Conservation (phyloP, 2,888 invertebrate species). For the Philonicus albiceps region DNA sequence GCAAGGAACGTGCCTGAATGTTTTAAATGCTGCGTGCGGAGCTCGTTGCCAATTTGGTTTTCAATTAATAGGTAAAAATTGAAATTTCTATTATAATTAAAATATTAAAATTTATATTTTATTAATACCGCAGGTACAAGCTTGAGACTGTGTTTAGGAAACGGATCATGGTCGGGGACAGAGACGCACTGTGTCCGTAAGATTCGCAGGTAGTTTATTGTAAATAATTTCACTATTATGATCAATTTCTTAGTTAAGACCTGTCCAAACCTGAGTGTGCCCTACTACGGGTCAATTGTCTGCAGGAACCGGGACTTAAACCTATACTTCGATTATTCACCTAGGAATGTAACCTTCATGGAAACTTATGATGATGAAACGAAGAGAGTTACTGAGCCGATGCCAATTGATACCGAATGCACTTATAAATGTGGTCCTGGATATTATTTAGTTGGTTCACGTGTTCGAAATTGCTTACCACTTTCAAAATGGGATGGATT, state of each 20-base stretch:
- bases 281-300: constrained; percentile 67
- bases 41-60: constrained; percentile 73
- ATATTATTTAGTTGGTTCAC: constrained; percentile 70
- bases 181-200: constrained; percentile 70
- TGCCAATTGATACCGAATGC: constrained; percentile 72
- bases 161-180: constrained; percentile 74
- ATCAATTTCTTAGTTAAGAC: constrained; percentile 66
- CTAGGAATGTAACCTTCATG: constrained; percentile 53
- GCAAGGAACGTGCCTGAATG: constrained; percentile 68
- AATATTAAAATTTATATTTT: background rate
- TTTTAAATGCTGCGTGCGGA: constrained; percentile 76
- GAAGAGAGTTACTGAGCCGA: constrained; percentile 52
- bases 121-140: constrained; percentile 57
- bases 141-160: constrained; percentile 70
- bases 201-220: constrained; percentile 49
- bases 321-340: constrained; percentile 51
- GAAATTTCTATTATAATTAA: background rate
- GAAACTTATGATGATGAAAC: constrained; percentile 49
- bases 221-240: constrained; percentile 9
- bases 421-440: constrained; percentile 71
- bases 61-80: constrained; percentile 59
- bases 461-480: constrained; percentile 71
- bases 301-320: constrained; percentile 64
- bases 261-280: constrained; percentile 67
- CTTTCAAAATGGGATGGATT: constrained; percentile 75